Evolutionary conservation across 2,113 vertebrate genomes (phyloP).

Genomic region (Equus quagga): DNA sequence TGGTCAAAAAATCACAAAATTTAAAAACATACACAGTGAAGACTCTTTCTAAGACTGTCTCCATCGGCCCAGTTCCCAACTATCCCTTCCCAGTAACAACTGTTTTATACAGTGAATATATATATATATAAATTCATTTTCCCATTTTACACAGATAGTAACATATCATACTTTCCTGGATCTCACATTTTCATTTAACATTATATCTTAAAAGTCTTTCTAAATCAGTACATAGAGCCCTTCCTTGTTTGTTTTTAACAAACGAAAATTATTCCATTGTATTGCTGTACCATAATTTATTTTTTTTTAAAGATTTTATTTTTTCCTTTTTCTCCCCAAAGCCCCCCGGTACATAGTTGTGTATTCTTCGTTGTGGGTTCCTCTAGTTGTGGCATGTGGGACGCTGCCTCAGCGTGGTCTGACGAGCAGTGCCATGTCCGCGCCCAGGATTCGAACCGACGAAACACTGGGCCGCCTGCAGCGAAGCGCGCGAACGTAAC

Average conservation of each 20-base stretch:
- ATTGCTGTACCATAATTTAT: not conserved
- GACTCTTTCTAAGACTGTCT: not conserved
- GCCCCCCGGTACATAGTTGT: too few species aligned
- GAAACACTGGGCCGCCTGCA: too few species aligned
- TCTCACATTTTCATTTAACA: not conserved
- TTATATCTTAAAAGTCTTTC: not conserved
- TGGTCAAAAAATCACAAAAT: not conserved
- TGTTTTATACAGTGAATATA: not conserved
- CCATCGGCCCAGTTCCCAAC: not conserved
- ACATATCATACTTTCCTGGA: not conserved
- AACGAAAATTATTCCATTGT: constrained; percentile 6
- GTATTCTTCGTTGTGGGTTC: too few species aligned
- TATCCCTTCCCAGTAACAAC: not conserved
- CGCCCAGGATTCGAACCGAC: too few species aligned
- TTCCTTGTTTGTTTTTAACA: not conserved
- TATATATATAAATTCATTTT: not conserved
- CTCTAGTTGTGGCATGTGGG: too few species aligned
- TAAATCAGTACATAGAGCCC: not conserved
- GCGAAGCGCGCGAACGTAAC: too few species aligned
- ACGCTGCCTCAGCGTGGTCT: too few species aligned
- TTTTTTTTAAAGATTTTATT: too few species aligned
- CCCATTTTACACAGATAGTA: not conserved
- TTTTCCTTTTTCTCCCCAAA: too few species aligned
- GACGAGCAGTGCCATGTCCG: too few species aligned
- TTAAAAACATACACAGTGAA: not conserved